Evolutionary conservation across 2,113 vertebrate genomes (phyloP), one percentile per base, ranked within the genome.

Genomic region (Orthonyx spaldingii): DNA sequence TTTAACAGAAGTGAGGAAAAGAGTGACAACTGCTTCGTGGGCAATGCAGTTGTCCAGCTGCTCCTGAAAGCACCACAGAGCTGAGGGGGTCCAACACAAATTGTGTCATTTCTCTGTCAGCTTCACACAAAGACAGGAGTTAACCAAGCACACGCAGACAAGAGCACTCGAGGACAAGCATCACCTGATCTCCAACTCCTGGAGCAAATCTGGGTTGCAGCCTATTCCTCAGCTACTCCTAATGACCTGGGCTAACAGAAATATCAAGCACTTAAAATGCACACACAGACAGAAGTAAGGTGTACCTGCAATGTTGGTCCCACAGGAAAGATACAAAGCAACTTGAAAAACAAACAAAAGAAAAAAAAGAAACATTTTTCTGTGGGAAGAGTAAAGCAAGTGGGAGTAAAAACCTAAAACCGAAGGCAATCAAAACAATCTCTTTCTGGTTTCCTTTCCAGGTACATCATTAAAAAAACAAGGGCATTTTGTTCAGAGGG

Each of bases 21-120:
- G 6, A 1, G 16, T 5, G 8, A 89, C 37, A 60, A 33, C 24
- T 75, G 27, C 41, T 76, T 28, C 0, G 0, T 4, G 2, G 32
- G 42, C 41, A 91, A 15, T 6, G 8, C 10, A n/a, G 37, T 14
- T 63, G 15, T 37, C 35, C 6, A 79, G 44, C 30, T 76, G 82
- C 44, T 57, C 33, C 32, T 11, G 66, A 35, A 42, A 84, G 46
- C 11, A 49, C n/a, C 70, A 65, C 39, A 93, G 81, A 93, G 84
- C 56, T 13, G 19, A 7, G 4, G 11, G 35, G 6, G 13, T 35
- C 30, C 72, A 50, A 35, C 6, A 42, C 0, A 0, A 74, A 27
- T 2, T 33, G 47, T 32, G 33, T 3, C 11, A 32, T 24, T 66
- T 30, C 64, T 47, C 55, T 33, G 60, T 30, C 47, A 81, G 59